Base-by-base conservation (phyloP, 2,113 vertebrate genomes). In the Aegypius monachus region DNA sequence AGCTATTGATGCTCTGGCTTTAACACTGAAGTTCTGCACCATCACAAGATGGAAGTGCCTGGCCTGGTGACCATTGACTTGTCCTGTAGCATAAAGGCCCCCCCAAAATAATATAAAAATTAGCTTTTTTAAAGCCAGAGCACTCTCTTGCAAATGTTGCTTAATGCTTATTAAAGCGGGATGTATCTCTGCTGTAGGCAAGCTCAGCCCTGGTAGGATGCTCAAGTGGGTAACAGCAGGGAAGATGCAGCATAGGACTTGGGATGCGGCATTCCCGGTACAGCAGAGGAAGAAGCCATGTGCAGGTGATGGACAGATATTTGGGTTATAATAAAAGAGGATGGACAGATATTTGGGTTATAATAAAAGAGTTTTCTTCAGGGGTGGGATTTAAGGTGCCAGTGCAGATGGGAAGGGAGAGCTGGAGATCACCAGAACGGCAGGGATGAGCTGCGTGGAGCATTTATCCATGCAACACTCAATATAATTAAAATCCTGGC, bases 261-360 rank as follows among this genome's bases (percentile, higher is more conserved):
- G 1, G 36, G 56, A 47, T 32, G 10, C 2, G 1, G 27, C 19
- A 1, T 73, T 80, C 38, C 59, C 6, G 4, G 11, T 29, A 20
- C n/a, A 10, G 47, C 70, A 53, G 59, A 73, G 81, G 59, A 53
- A 52, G 38, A 62, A 40, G n/a, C 27, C 19, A 2, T 11, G 17
- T 20, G 2, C 25, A 26, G 32, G 36, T 20, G 45, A 20, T 8
- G 43, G 79, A 16, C 22, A 38, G 29, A 13, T 32, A 9, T 47
- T 34, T 40, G 75, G 34, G 22, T 55, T 55, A 16, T n/a, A 47
- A 72, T n/a, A 40, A n/a, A n/a, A n/a, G n/a, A n/a, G n/a, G 45
- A 20, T 8, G 43, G 79, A 16, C 22, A 38, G 29, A 13, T 32
- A 9, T 47, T 34, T 40, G 75, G 34, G 22, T 55, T 55, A 16